Conservation (phyloP, 2,797 vertebrate species). For the Poeciliopsis gracilis region DNA sequence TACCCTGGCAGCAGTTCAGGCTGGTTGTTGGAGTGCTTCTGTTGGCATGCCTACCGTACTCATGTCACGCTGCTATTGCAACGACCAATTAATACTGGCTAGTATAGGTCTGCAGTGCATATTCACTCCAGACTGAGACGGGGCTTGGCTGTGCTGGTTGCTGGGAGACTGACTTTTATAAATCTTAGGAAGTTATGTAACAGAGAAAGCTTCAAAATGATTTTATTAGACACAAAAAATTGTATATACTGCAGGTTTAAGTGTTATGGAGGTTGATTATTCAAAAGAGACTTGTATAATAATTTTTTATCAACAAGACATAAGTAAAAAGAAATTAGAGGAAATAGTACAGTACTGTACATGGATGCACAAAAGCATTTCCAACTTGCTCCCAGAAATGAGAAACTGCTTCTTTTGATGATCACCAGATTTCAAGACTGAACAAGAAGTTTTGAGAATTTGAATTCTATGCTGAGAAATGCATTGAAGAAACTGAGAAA, state of each 20-base stretch:
- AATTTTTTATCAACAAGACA: not conserved
- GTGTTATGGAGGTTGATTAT: not conserved
- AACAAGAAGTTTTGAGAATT: not conserved
- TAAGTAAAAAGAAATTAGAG: not conserved
- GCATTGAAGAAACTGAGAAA: not conserved
- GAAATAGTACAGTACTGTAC: not conserved
- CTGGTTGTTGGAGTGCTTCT: not conserved
- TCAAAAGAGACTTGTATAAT: not conserved
- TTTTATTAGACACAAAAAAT: not conserved
- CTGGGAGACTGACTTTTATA: not conserved
- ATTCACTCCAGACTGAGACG: not conserved
- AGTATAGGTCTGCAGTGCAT: not conserved
- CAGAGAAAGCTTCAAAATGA: not conserved
- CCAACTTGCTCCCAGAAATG: not conserved
- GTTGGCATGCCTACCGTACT: not conserved
- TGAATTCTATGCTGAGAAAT: not conserved
- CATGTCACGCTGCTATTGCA: not conserved
- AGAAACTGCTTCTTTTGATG: not conserved
- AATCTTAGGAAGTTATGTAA: not conserved
- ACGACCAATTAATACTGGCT: not conserved
- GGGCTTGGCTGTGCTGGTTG: not conserved
- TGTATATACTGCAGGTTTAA: not conserved
- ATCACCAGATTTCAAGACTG: not conserved
- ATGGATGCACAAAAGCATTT: not conserved
- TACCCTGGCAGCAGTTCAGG: not conserved